Percentiles rank a stretch among this genome's conserved stretches.
Evolutionary conservation across 2,113 vertebrate species (phyloP).

Genomic region (Danionella cerebrum): DNA sequence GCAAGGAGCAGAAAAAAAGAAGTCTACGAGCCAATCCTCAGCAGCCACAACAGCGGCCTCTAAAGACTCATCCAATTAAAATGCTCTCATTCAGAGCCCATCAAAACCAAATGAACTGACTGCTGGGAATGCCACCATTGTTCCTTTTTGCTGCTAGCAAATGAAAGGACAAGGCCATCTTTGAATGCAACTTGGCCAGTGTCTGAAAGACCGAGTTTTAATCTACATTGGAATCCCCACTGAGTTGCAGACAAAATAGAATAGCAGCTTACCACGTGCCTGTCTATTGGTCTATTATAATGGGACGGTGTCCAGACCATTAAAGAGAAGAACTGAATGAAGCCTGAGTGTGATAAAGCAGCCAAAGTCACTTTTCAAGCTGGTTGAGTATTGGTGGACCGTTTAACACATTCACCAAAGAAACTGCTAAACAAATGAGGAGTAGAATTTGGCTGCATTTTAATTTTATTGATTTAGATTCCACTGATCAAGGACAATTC

Average conservation of each 20-base stretch:
- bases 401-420: background rate
- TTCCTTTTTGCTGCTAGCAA: conserved; percentile 13
- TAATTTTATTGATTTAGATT: too few relatives aligned
- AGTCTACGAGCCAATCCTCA: background rate
- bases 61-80: conserved; percentile 38
- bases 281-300: background rate
- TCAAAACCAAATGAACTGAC: conserved; percentile 35
- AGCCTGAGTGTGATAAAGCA: background rate
- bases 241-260: background rate
- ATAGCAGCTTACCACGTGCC: conserved; percentile 11
- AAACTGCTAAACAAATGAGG: background rate
- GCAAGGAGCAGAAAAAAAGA: background rate
- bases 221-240: conserved; percentile 13
- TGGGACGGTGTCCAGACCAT: background rate
- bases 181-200: background rate
- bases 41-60: background rate
- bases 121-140: conserved; percentile 22
- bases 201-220: background rate
- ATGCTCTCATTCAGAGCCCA: conserved; percentile 19
- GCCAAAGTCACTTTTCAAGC: background rate
- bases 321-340: background rate
- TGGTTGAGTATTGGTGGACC: background rate
- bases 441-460: too few relatives aligned
- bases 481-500: too few relatives aligned
- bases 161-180: background rate